Evolutionary conservation across 2,797 vertebrate genomes (phyloP).

Genomic region (Emydoidea blandingii): DNA sequence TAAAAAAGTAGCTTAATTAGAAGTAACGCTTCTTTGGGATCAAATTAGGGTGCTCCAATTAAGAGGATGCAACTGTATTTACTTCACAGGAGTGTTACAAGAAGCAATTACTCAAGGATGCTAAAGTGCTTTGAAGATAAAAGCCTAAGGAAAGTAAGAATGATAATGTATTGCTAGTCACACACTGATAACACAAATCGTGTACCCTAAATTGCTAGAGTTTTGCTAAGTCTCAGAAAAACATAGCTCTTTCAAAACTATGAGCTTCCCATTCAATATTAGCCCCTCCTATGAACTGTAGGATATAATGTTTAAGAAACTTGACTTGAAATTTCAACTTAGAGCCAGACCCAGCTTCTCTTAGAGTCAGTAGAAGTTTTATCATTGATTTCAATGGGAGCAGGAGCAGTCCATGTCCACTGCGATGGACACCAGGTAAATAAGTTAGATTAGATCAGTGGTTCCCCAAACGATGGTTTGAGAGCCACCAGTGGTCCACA

Average conservation of each 20-base stretch:
- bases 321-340: neutral
- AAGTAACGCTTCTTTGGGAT: neutral
- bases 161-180: neutral
- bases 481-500: neutral
- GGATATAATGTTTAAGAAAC: neutral
- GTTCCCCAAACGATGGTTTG: too few relatives aligned
- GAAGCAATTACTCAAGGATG: neutral
- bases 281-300: neutral
- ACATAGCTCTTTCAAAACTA: too few relatives aligned
- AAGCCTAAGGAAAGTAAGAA: neutral
- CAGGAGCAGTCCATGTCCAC: neutral
- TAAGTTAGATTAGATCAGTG: neutral
- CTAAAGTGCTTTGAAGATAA: neutral
- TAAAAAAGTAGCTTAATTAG: neutral
- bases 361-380: neutral
- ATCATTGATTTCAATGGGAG: neutral
- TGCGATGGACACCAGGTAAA: neutral
- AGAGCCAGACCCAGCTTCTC: neutral
- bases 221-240: neutral
- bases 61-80: constrained; percentile 7
- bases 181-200: neutral
- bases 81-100: neutral
- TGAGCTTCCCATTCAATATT: neutral
- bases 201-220: neutral
- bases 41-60: neutral